Evolutionary conservation across 2,113 vertebrate genomes (phyloP).

Genomic region (Lagopus muta): DNA sequence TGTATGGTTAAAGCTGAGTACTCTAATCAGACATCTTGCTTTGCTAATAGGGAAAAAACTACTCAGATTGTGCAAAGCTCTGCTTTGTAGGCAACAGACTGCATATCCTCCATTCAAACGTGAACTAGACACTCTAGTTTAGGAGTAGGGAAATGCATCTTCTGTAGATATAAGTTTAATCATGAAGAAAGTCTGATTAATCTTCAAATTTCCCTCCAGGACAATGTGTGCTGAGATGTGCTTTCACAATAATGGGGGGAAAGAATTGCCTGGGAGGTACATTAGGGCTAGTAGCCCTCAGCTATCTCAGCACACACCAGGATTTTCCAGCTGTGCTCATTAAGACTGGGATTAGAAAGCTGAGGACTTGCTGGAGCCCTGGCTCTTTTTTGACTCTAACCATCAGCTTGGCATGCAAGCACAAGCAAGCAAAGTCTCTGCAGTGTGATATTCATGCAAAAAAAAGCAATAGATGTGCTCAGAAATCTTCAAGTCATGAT

Average conservation of each 20-base stretch:
- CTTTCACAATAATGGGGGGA: not conserved
- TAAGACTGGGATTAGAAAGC: not conserved
- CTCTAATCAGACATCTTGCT: slow-evolving; percentile 15
- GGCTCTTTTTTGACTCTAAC: not conserved
- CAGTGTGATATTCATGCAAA: not conserved
- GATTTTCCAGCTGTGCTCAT: not conserved
- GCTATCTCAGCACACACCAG: not conserved
- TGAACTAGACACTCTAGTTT: not conserved
- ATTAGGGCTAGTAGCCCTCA: not conserved
- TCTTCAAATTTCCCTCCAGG: not conserved
- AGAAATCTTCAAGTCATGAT: not conserved
- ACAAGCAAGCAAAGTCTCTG: not conserved
- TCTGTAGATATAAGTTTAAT: not conserved
- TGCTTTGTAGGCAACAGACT: not conserved
- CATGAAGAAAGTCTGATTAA: not conserved
- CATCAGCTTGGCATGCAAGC: not conserved
- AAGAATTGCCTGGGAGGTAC: not conserved
- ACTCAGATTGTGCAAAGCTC: slow-evolving; percentile 15
- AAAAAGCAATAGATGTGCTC: not conserved
- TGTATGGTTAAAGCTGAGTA: not conserved
- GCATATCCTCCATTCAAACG: not conserved
- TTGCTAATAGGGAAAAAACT: slow-evolving; percentile 6
- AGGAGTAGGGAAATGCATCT: not conserved
- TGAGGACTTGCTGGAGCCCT: not conserved
- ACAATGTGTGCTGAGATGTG: not conserved